Evolutionary conservation across 2,113 vertebrate species (phyloP), one percentile per base, ranked within the genome.

Genomic region (Parus major): DNA sequence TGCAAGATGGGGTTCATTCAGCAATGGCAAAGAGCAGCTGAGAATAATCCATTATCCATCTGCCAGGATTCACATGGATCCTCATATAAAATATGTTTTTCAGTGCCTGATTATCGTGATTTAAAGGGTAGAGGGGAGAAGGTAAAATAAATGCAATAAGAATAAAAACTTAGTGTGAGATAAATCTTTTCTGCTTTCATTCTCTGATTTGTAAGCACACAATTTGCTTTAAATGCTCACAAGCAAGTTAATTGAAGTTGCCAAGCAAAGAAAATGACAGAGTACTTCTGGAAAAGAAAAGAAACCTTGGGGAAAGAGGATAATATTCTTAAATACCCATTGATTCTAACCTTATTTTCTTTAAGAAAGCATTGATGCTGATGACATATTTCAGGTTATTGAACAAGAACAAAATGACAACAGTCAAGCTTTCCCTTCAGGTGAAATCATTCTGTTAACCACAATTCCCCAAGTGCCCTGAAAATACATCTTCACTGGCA

Each of bases 361-460:
- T 91, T 71, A 72, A 86, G n/a, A 92, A 65, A 86, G 25, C 76
- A 77, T 33, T 61, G 73, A 86, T 90, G 57, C n/a, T 92, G 75
- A 69, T 1, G 2, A 91, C 55, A 14, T 47, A 96, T 83, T 97
- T 90, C 8, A 9, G 47, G 81, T 88, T 86, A 76, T 28, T 72
- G 71, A 94, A 85, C 66, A 86, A 72, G 75, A 92, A 90, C 19
- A 92, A 95, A 93, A 71, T 47, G 5, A 77, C 72, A 96, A 69
- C 27, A 93, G 69, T 15, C 77, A 86, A 89, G 49, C 33, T 81
- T 87, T 20, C 82, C 72, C 72, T 88, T 61, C 0, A 2, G 61
- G 47, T 90, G 75, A 92, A 92, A 61, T 83, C 27, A 60, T 86
- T 93, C 66, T 50, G 22, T 73, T 65, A 59, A 79, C 64, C 10